These are phyloP conservation scores for Argynnis bischoffii DNA, from an alignment of 2,888 invertebrate species.

Conservation along the genomic window DNA sequence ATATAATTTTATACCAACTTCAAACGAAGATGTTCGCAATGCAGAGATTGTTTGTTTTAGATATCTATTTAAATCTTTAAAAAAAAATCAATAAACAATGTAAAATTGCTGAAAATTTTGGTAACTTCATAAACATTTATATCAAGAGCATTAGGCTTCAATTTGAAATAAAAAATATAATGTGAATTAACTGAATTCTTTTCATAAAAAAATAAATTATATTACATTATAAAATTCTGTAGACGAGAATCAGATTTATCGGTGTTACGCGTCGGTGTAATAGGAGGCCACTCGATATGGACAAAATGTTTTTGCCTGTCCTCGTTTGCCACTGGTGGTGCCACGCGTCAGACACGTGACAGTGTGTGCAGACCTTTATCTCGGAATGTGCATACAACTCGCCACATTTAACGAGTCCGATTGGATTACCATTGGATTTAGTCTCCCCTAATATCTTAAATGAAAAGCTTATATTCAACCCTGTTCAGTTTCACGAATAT, in stretches of 20 bases:
- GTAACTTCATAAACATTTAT: too few relatives aligned
- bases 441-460: slow-evolving; percentile 35
- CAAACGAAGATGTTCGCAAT: neutral
- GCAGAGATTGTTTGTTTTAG: too few relatives aligned
- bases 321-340: slow-evolving; percentile 59
- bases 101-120: too few relatives aligned
- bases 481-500: neutral
- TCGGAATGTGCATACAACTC: slow-evolving; percentile 75
- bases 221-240: too few relatives aligned
- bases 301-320: slow-evolving; percentile 61
- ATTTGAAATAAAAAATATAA: too few relatives aligned
- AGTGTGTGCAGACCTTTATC: slow-evolving; percentile 64
- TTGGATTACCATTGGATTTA: slow-evolving; percentile 62
- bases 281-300: slow-evolving; percentile 49
- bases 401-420: slow-evolving; percentile 65
- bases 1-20: neutral
- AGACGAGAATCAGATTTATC: neutral
- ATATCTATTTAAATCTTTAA: neutral
- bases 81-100: neutral
- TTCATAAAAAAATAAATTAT: too few relatives aligned
- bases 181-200: too few relatives aligned
- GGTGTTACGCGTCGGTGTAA: slow-evolving; percentile 53
- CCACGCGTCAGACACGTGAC: slow-evolving; percentile 75
- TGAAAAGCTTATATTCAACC: slow-evolving; percentile 32
- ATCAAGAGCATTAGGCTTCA: too few relatives aligned